phyloP scores from a whole-genome alignment of 2,113 vertebrate genomes.

The Labrus mixtus region DNA sequence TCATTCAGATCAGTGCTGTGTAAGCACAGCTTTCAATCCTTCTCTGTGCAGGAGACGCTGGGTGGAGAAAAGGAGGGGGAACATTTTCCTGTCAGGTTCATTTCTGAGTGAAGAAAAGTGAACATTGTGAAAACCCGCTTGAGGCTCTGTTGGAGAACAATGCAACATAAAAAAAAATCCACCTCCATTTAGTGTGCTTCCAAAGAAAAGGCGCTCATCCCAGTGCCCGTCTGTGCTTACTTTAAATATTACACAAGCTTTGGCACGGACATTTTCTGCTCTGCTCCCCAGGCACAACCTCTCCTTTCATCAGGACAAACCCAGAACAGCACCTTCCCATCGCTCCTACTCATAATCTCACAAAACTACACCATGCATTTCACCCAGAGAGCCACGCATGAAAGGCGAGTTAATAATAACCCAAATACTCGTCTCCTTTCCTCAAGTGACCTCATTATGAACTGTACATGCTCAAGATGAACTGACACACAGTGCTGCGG shows the following conservation, averaged over 20 bases:
- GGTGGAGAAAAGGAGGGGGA: slow-evolving; percentile 43
- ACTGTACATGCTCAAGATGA: slow-evolving; percentile 18
- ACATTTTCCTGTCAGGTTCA: slow-evolving; percentile 69
- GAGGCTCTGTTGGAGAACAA: slow-evolving; percentile 83
- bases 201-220: slow-evolving; percentile 80
- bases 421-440: slow-evolving; percentile 43
- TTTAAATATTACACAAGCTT: slow-evolving; percentile 85
- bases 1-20: slow-evolving; percentile 64
- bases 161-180: slow-evolving; percentile 84
- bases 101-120: slow-evolving; percentile 62
- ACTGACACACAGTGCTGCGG: background rate
- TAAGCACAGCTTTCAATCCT: slow-evolving; percentile 67
- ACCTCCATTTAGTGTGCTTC: slow-evolving; percentile 86
- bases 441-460: slow-evolving; percentile 58
- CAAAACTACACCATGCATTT: slow-evolving; percentile 8
- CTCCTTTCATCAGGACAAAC: slow-evolving; percentile 68
- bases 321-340: slow-evolving; percentile 34
- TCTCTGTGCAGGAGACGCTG: slow-evolving; percentile 50
- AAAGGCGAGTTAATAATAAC: slow-evolving; percentile 33
- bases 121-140: slow-evolving; percentile 68
- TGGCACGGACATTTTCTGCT: slow-evolving; percentile 83
- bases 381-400: slow-evolving; percentile 10
- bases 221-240: slow-evolving; percentile 86
- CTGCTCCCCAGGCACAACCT: slow-evolving; percentile 58
- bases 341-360: background rate